Evolutionary conservation across 2,797 vertebrate species (phyloP), one percentile per base, ranked within the genome.

Genomic region (Sciurus vulgaris): DNA sequence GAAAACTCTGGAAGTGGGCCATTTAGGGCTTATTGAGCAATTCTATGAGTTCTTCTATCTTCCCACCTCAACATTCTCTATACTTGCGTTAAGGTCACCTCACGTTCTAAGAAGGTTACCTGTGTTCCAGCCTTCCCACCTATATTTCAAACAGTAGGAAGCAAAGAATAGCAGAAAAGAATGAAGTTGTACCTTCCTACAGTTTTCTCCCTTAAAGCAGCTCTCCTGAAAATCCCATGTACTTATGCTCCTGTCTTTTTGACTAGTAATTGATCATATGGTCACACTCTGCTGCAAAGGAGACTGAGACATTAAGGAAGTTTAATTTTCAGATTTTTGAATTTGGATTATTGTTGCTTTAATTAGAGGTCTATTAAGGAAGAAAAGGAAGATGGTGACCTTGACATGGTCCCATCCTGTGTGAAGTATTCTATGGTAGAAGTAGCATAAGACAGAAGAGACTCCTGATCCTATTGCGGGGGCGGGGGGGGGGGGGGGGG

Each of bases 371-470:
- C 47, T 69, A 63, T 14, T 59, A 38, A 91, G 51, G 51, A 70
- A 14, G 77, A 33, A 69, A 70, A 28, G 90, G 28, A 69, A 33
- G 51, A 10, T 59, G 44, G 59, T n/a, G 20, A 18, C 35, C 2
- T 0, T 59, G 44, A 8, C 65, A 33, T 65, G 28, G 30, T 33
- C 63, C 63, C 5, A 7, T 59, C 3, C 15, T 38, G 12, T 33
- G 18, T n/a, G 47, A 3, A 0, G 1, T 12, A 2, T 38, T 61
- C 54, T 54, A 3, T 33, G 3, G 14, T 8, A 7, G 35, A 72
- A 26, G 35, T 41, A 61, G n/a, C 47, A 35, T 7, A 41, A 86
- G 24, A 47, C 30, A 30, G 79, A n/a, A 61, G 47, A 15, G 6
- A 30, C 49, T 24, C n/a, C 77, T 44, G 26, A 10, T 44, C n/a